phyloP scores from a whole-genome alignment of 2,797 vertebrate species.

The Trachops cirrhosus region DNA sequence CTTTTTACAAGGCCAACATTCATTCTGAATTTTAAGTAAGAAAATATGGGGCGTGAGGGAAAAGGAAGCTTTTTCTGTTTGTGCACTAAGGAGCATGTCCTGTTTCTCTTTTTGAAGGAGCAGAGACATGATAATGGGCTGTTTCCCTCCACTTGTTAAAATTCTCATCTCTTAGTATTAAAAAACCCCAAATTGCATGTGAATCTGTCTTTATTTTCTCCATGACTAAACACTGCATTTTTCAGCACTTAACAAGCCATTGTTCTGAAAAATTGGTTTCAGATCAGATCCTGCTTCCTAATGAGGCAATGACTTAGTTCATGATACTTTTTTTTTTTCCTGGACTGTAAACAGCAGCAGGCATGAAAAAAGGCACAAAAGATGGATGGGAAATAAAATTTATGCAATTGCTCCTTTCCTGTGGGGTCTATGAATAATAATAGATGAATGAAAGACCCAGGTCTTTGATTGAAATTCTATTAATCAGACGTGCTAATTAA shows the following conservation, averaged over 20 bases:
- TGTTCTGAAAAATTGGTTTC: conserved; percentile 82
- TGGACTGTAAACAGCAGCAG: conserved; percentile 54
- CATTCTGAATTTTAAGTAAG: conserved; percentile 70
- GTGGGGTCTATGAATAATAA: background rate
- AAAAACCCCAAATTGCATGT: conserved; percentile 62
- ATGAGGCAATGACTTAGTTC: conserved; percentile 77
- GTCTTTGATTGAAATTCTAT: conserved; percentile 27
- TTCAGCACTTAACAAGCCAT: conserved; percentile 79
- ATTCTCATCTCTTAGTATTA: conserved; percentile 64
- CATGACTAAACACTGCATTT: conserved; percentile 80
- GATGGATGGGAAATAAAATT: conserved; percentile 48
- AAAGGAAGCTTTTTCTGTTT: conserved; percentile 66
- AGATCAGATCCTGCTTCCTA: conserved; percentile 79
- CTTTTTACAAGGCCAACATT: conserved; percentile 51
- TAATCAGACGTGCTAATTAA: conserved; percentile 29
- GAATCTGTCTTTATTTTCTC: conserved; percentile 81
- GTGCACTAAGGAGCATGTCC: conserved; percentile 59
- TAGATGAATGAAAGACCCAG: background rate
- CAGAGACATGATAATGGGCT: conserved; percentile 70
- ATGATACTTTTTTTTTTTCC: conserved; percentile 53
- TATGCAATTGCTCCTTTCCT: background rate
- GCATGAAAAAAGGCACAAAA: conserved; percentile 30
- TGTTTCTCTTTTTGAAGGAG: conserved; percentile 63
- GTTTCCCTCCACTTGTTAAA: conserved; percentile 68
- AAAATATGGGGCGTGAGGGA: background rate